Conservation (phyloP, 2,797 vertebrate genomes). For the Anguilla megastoma region DNA sequence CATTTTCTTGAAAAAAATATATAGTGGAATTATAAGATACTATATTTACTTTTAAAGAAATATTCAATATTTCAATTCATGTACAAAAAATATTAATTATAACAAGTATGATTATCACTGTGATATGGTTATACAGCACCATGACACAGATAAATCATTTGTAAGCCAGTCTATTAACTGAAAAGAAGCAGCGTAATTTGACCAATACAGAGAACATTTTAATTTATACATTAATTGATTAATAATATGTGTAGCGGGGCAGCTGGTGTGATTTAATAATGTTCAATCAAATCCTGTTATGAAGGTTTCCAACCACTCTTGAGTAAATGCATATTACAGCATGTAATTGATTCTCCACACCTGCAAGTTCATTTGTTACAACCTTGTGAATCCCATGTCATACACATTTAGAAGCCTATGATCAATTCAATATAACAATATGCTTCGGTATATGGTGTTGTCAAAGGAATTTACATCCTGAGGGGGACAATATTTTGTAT, state of each 20-base stretch:
- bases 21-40: too few relatives aligned
- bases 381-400: background rate
- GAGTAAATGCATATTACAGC: background rate
- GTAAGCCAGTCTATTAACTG: too few relatives aligned
- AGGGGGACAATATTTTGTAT: background rate
- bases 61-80: too few relatives aligned
- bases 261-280: background rate
- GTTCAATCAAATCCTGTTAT: background rate
- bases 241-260: background rate
- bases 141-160: too few relatives aligned
- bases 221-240: background rate
- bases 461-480: background rate
- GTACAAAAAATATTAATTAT: too few relatives aligned
- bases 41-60: too few relatives aligned
- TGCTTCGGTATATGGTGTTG: background rate
- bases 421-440: conserved; percentile 1
- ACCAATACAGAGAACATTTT: background rate
- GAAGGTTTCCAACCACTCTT: background rate
- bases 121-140: too few relatives aligned
- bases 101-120: too few relatives aligned
- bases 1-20: too few relatives aligned
- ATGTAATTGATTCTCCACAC: background rate
- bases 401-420: background rate
- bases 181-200: too few relatives aligned
- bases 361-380: background rate